Evolutionary conservation across 2,113 vertebrate species (phyloP), one percentile per base, ranked within the genome.

Genomic region (Camelus bactrianus): DNA sequence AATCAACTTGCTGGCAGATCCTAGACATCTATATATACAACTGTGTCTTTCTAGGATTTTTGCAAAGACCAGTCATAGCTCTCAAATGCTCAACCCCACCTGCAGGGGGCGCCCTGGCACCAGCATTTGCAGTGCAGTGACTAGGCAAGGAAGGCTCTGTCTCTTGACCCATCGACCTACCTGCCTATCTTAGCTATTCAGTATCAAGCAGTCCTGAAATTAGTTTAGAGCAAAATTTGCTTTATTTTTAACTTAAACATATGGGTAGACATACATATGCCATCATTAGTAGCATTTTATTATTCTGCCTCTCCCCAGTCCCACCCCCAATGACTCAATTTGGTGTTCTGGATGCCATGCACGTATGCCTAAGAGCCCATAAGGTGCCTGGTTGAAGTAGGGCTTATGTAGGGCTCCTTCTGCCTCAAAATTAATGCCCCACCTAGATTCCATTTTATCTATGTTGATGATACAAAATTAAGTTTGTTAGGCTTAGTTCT

Each of bases 211-310:
- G 3, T 65, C 5, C 30, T 67, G 20, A 93, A 42, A 8, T 56
- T 32, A 26, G 3, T 67, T 76, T 46, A 69, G 28, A 85, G 11
- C 1, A 52, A 5, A 28, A 38, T 8, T 62, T 79, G 3, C 20
- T 89, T 83, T 88, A 54, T 94, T 79, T 92, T 80, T 58, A 76
- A 35, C 3, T 76, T 76, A 64, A 56, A 32, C 14, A 14, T 38
- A 28, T 16, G 6, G 19, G 9, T 46, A 73, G 14, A 42, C 16
- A n/a, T 9, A 22, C 8, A 35, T 35, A 38, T 17, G 24, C 1
- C 42, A 89, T 35, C 26, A 10, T 10, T n/a, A 22, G 13, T 50
- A 48, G 11, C 2, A 22, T 81, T 52, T 86, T 70, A 24, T 35
- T 30, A 42, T 15, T 15, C 16, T 56, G 1, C 4, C 0, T 35